Conservation (phyloP, 1,140 invertebrate species). For the Formica exsecta region DNA sequence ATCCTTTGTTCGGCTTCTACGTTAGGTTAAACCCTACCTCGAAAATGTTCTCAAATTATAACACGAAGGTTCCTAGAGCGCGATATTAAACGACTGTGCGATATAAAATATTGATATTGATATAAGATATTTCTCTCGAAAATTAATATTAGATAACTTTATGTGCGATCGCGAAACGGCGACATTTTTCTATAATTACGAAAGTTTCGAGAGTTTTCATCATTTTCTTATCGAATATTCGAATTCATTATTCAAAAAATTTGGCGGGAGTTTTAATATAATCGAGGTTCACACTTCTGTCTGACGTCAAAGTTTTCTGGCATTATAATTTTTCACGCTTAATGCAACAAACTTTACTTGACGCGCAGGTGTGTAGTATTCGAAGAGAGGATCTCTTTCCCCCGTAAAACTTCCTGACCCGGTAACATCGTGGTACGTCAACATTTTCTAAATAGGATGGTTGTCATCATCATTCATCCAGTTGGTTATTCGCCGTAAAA, state of each 20-base stretch:
- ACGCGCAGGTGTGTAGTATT: conserved; percentile 62
- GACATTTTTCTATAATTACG: conserved; percentile 38
- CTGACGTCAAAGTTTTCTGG: conserved; percentile 43
- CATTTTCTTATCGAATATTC: conserved; percentile 20
- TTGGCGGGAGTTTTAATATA: conserved; percentile 59
- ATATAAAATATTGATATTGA: conserved; percentile 28
- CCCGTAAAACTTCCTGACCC: conserved; percentile 50
- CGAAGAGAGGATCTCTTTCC: conserved; percentile 36
- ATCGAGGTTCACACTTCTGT: conserved; percentile 41
- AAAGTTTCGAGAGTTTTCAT: conserved; percentile 34
- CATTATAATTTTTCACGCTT: conserved; percentile 64
- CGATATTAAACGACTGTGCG: conserved; percentile 3
- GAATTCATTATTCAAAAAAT: conserved; percentile 61
- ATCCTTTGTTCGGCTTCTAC: conserved; percentile 56
- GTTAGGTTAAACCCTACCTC: not conserved
- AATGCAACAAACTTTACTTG: conserved; percentile 60
- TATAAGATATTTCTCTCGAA: conserved; percentile 23
- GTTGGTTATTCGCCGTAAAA: conserved; percentile 18
- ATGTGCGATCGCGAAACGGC: conserved; percentile 4
- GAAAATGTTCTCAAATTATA: conserved; percentile 67
- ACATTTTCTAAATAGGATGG: conserved; percentile 58
- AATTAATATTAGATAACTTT: conserved; percentile 28
- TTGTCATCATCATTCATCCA: conserved; percentile 52
- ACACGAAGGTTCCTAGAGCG: conserved; percentile 12
- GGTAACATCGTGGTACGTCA: conserved; percentile 49